Conservation (phyloP, 2,797 vertebrate species). For the Nasua narica region DNA sequence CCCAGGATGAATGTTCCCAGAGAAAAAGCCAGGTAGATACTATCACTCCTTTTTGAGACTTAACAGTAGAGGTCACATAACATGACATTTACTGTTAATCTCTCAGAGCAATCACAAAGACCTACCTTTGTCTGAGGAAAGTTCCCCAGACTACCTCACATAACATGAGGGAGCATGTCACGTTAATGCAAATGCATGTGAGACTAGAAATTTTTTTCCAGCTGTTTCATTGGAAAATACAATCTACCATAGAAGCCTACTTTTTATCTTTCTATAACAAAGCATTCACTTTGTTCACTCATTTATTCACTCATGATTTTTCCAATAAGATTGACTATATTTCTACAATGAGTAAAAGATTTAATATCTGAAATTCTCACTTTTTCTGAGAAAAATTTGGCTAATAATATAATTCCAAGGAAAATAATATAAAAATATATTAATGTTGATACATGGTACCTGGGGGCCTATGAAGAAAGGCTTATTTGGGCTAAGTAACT, state of each 20-base stretch:
- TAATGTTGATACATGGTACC: background rate
- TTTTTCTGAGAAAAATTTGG: background rate
- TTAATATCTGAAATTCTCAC: background rate
- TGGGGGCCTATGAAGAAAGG: background rate
- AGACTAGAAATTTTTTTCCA: background rate
- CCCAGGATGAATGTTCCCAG: background rate
- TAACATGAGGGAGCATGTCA: background rate
- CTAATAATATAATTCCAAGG: background rate
- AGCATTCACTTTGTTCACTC: background rate
- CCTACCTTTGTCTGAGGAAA: background rate
- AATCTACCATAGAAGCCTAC: background rate
- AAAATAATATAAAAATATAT: background rate
- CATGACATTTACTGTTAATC: background rate
- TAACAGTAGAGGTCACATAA: background rate
- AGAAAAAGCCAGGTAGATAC: background rate
- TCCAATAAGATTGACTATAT: background rate
- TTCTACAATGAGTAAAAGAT: background rate
- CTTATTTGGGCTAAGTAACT: background rate
- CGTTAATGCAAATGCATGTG: too few relatives aligned
- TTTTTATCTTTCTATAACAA: background rate
- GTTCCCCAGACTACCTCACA: background rate
- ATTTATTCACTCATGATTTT: background rate
- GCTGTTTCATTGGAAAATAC: background rate
- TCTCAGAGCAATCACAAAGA: background rate
- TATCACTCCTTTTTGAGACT: background rate